These are phyloP conservation scores for Aix galericulata DNA, from an alignment of 2,113 vertebrate genomes.

Conservation along the genomic window DNA sequence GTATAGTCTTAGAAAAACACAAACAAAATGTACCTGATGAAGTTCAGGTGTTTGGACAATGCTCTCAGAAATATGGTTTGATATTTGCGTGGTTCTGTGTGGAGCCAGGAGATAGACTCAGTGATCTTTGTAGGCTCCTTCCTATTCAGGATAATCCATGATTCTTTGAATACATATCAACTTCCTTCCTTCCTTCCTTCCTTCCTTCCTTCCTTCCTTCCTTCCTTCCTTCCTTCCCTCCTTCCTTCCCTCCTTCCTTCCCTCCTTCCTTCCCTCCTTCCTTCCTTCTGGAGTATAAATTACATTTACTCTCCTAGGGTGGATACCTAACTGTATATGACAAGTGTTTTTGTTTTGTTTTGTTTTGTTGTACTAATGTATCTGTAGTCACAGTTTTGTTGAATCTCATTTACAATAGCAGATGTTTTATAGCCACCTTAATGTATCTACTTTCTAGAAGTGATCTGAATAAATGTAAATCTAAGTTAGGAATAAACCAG, in stretches of 20 bases:
- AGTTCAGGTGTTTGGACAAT: background rate
- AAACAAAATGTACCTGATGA: background rate
- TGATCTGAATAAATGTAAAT: background rate
- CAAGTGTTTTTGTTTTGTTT: too few relatives aligned
- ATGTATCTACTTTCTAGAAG: background rate
- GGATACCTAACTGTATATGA: background rate
- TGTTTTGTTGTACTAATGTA: background rate
- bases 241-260: background rate
- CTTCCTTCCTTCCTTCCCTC: too few relatives aligned
- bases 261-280: background rate
- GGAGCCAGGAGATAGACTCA: background rate
- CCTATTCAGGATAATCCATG: background rate
- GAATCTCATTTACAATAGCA: background rate
- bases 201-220: background rate
- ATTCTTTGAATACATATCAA: background rate
- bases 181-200: background rate
- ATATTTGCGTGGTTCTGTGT: background rate
- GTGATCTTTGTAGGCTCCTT: background rate
- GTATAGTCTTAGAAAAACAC: background rate
- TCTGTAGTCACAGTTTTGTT: background rate
- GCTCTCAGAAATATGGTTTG: background rate
- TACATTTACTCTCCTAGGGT: background rate
- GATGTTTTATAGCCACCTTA: background rate
- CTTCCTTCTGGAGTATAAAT: background rate
- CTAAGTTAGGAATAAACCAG: background rate